phyloP scores from a whole-genome alignment of 2,797 vertebrate species.

The Anguilla pacifica region DNA sequence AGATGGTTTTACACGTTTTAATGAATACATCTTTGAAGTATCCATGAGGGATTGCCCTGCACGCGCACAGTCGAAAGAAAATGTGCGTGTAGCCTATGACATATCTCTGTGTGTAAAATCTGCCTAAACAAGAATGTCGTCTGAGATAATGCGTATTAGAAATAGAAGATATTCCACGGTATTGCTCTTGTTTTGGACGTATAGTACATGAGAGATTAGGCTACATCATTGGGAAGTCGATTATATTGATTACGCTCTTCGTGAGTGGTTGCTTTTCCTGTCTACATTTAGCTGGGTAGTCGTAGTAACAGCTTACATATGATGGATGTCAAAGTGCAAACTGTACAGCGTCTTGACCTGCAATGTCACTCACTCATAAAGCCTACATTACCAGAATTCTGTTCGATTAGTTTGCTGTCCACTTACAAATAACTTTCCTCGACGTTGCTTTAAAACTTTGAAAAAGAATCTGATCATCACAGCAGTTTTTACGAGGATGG shows the following conservation, averaged over 20 bases:
- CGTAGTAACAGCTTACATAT: not conserved
- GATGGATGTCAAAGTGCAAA: constrained; percentile 2
- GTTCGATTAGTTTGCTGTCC: not conserved
- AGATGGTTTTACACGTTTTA: not conserved
- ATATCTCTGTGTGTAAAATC: not conserved
- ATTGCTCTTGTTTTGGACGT: not conserved
- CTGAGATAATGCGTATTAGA: not conserved
- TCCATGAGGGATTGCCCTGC: not conserved
- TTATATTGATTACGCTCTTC: not conserved
- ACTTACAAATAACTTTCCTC: not conserved
- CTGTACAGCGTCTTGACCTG: not conserved
- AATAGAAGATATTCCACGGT: not conserved
- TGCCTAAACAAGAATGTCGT: not conserved
- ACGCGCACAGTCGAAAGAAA: not conserved
- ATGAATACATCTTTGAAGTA: constrained; percentile 5
- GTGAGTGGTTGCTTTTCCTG: not conserved
- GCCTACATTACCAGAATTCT: not conserved
- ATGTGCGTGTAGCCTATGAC: not conserved
- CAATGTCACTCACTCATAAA: not conserved
- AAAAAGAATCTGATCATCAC: not conserved
- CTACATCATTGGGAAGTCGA: not conserved
- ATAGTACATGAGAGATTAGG: not conserved
- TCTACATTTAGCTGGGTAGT: not conserved
- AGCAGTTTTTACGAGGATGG: constrained; percentile 67
- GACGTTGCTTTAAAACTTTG: constrained; percentile 12